A percentile compares a stretch with the other conserved stretches of the same genome.
phyloP scores from a whole-genome alignment of 1,140 invertebrate genomes.

The Heliconius hewitsoni region DNA sequence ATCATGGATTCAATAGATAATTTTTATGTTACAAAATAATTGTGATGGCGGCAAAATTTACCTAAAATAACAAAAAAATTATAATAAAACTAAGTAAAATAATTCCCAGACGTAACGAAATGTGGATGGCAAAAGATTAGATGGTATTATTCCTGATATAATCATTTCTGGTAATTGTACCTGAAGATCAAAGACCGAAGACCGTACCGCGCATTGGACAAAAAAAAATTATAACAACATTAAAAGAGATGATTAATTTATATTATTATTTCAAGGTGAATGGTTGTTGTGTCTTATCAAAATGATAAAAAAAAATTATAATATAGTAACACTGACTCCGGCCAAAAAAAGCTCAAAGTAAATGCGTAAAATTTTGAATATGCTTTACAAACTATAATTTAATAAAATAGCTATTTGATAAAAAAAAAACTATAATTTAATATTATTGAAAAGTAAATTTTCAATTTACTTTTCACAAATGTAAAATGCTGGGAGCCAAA shows the following conservation, averaged over 20 bases:
- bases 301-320: not conserved
- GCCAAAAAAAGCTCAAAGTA: too few species aligned
- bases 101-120: too few species aligned
- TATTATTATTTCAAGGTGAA: constrained; percentile 12
- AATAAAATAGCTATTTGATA: too few species aligned
- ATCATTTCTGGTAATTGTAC: too few species aligned
- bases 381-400: too few species aligned
- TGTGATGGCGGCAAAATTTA: not conserved
- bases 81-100: too few species aligned
- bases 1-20: constrained; percentile 20
- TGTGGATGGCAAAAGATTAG: too few species aligned
- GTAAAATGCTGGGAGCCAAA: constrained; percentile 58
- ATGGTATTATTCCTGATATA: too few species aligned
- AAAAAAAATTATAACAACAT: not conserved
- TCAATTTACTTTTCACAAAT: constrained; percentile 49
- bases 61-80: not conserved
- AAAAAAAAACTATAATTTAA: too few species aligned
- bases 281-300: constrained; percentile 15
- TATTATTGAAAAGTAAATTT: not conserved
- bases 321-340: not conserved
- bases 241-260: not conserved
- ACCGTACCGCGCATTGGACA: too few species aligned
- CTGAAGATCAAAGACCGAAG: too few species aligned
- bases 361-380: too few species aligned
- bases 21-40: constrained; percentile 11